A percentile compares a stretch with the other conserved stretches of the same genome.
phyloP scores from a whole-genome alignment of 2,113 vertebrate genomes.

The Rhinolophus sinicus region DNA sequence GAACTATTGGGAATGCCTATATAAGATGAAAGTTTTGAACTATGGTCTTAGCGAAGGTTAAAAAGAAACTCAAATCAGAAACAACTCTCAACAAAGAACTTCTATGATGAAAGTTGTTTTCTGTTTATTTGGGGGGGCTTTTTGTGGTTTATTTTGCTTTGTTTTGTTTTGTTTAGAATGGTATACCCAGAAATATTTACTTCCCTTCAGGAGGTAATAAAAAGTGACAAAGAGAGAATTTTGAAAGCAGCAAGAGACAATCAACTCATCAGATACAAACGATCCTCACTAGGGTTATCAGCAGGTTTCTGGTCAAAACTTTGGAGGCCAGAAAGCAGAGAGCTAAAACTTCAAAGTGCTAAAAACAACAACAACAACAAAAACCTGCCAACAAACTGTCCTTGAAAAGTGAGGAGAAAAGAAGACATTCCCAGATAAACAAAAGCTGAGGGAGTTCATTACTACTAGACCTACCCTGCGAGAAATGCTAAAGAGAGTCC shows the following conservation, averaged over 20 bases:
- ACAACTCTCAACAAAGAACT: not conserved
- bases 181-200: not conserved
- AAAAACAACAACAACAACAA: not conserved
- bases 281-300: not conserved
- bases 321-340: not conserved
- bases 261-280: not conserved
- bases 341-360: not conserved
- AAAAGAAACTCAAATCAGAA: constrained; percentile 19
- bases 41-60: constrained; percentile 1
- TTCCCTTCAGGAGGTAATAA: constrained; percentile 24
- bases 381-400: not conserved
- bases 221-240: constrained; percentile 2
- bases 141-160: no score
- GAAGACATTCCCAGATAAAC: not conserved
- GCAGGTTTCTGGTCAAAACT: not conserved
- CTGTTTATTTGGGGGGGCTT: not conserved
- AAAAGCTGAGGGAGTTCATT: not conserved
- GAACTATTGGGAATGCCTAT: not conserved
- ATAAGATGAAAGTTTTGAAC: constrained; percentile 14
- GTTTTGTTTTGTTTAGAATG: not conserved
- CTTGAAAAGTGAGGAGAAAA: not conserved
- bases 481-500: not conserved
- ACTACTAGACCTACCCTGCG: not conserved
- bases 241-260: not conserved
- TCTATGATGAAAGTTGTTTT: not conserved